phyloP scores from a whole-genome alignment of 2,113 vertebrate genomes.

The Thinocorus orbignyianus region DNA sequence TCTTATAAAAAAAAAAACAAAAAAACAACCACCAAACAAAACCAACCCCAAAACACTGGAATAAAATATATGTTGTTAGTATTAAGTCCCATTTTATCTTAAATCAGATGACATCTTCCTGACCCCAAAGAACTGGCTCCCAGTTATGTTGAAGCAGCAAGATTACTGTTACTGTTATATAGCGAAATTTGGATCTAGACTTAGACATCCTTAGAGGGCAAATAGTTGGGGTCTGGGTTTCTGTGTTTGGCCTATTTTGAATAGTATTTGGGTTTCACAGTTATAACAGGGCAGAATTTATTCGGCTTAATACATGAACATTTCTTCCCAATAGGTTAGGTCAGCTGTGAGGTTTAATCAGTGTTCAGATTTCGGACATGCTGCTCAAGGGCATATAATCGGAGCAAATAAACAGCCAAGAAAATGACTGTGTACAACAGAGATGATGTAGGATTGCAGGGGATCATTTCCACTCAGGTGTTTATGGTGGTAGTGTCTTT shows the following conservation, averaged over 20 bases:
- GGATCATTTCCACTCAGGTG: slow-evolving; percentile 53
- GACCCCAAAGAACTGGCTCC: background rate
- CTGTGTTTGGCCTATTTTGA: slow-evolving; percentile 9
- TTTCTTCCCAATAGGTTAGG: slow-evolving; percentile 56
- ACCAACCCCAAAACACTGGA: background rate
- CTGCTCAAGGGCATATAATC: slow-evolving; percentile 42
- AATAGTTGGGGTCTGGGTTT: background rate
- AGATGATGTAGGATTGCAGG: slow-evolving; percentile 40
- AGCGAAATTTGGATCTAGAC: background rate
- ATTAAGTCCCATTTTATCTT: slow-evolving; percentile 2
- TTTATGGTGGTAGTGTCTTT: slow-evolving; percentile 50
- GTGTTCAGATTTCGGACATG: slow-evolving; percentile 30
- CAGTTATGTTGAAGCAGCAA: background rate
- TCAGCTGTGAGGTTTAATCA: slow-evolving; percentile 67
- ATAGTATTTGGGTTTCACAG: background rate
- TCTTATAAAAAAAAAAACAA: background rate
- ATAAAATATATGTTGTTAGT: background rate
- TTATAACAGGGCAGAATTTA: slow-evolving; percentile 13
- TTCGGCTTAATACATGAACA: background rate
- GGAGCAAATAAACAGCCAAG: slow-evolving; percentile 41
- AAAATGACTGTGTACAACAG: slow-evolving; percentile 8
- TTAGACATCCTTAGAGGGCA: background rate
- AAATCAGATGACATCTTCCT: background rate
- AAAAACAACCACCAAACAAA: background rate
- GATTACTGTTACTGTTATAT: background rate